A percentile compares a stretch with the other conserved stretches of the same genome.
Evolutionary conservation across 2,888 invertebrate species (phyloP).

Genomic region (Limnephilus rhombicus): DNA sequence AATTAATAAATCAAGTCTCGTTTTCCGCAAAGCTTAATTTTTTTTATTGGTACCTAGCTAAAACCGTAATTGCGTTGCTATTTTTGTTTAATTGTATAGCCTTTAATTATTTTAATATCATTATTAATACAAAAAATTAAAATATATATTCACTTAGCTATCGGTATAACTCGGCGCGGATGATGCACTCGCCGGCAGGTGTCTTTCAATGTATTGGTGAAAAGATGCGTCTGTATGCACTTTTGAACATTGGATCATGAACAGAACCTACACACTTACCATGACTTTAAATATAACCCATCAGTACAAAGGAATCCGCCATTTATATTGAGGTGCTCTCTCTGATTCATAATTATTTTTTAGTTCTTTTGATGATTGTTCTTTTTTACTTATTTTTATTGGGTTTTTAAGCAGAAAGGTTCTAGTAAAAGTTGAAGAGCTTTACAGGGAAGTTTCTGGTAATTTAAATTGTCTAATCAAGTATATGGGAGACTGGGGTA

Average conservation of each 20-base stretch:
- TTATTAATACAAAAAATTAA: too few relatives aligned
- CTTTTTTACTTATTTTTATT: too few relatives aligned
- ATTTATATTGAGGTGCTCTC: background rate
- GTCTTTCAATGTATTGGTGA: slow-evolving; percentile 12
- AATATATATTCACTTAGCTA: background rate
- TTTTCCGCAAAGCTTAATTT: too few relatives aligned
- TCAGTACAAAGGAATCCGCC: background rate
- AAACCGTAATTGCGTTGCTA: too few relatives aligned
- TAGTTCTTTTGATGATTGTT: background rate
- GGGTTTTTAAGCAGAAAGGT: too few relatives aligned
- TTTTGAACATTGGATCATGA: background rate
- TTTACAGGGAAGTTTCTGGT: background rate
- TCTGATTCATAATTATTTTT: background rate
- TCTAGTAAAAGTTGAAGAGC: background rate
- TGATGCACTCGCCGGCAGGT: slow-evolving; percentile 44
- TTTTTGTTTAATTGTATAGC: too few relatives aligned
- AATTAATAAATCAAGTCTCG: too few relatives aligned
- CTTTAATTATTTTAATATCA: too few relatives aligned
- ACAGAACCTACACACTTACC: background rate
- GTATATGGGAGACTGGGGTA: background rate
- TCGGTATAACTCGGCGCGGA: slow-evolving; percentile 18
- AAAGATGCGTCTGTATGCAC: background rate
- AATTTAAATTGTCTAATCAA: background rate
- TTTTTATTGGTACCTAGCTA: too few relatives aligned
- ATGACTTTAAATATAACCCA: background rate